Evolutionary conservation across 2,113 vertebrate genomes (phyloP).

Genomic region (Coturnix japonica): DNA sequence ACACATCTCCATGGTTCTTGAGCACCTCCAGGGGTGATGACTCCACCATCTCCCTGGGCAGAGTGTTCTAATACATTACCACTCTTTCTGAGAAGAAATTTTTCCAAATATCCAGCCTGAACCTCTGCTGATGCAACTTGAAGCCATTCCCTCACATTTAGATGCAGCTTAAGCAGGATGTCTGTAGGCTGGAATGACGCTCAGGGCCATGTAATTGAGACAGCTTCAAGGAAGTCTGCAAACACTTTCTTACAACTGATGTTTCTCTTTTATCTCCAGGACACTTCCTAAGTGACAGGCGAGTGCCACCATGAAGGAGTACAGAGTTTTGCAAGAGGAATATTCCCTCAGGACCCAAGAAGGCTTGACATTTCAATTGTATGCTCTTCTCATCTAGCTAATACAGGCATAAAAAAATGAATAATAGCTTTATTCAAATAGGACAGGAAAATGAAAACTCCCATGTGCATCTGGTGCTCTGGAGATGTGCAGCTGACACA

Average conservation of each 20-base stretch:
- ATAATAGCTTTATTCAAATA: not conserved
- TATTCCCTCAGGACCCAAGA: not conserved
- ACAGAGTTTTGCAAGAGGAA: not conserved
- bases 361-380: not conserved
- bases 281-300: not conserved
- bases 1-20: no score
- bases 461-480: slow-evolving; percentile 22
- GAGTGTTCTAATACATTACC: no score
- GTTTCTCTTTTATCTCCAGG: not conserved
- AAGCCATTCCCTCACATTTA: no score
- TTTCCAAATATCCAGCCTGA: no score
- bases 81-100: no score
- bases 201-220: not conserved
- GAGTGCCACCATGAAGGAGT: not conserved
- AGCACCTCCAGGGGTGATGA: no score
- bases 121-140: no score
- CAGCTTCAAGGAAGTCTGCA: not conserved
- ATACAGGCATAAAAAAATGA: not conserved
- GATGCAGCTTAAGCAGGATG: not conserved
- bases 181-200: not conserved
- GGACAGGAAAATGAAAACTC: not conserved
- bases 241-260: not conserved
- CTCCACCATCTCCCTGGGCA: no score
- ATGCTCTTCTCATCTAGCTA: not conserved
- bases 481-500: slow-evolving; percentile 58